phyloP scores from a whole-genome alignment of 2,113 vertebrate genomes.

The Rhabdomys dilectus region DNA sequence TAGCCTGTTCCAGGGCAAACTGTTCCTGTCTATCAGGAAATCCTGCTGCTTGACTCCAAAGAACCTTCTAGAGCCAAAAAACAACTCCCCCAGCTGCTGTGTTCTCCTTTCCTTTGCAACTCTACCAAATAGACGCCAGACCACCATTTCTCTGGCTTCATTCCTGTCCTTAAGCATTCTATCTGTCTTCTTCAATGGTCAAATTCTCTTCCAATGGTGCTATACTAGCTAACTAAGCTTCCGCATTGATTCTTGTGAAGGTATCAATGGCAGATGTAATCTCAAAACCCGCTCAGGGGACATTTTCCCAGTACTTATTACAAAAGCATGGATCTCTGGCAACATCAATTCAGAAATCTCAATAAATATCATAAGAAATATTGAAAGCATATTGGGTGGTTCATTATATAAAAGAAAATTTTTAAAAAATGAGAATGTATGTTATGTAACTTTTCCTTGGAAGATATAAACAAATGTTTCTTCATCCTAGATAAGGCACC shows the following conservation, averaged over 20 bases:
- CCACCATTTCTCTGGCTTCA: background rate
- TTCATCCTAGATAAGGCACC: background rate
- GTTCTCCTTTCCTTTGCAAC: slow-evolving; percentile 23
- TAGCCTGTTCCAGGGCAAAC: slow-evolving; percentile 68
- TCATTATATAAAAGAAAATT: background rate
- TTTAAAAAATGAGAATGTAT: background rate
- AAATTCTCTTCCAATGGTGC: background rate
- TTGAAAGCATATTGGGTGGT: background rate
- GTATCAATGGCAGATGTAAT: background rate
- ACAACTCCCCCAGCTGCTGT: background rate
- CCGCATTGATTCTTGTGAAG: background rate
- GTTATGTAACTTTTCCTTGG: background rate
- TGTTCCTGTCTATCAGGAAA: slow-evolving; percentile 67
- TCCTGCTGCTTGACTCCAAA: slow-evolving; percentile 49
- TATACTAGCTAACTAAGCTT: background rate
- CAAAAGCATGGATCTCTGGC: background rate
- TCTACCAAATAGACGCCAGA: background rate
- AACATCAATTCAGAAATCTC: background rate
- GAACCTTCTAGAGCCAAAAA: slow-evolving; percentile 23
- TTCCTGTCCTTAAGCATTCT: background rate
- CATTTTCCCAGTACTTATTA: background rate
- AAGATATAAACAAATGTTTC: background rate
- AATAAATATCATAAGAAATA: background rate
- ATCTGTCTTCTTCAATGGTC: background rate
- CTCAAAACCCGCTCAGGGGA: too few relatives aligned